Evolutionary conservation across 2,888 invertebrate genomes (phyloP), one percentile per base, ranked within the genome.

Genomic region (Tetragonisca angustula): DNA sequence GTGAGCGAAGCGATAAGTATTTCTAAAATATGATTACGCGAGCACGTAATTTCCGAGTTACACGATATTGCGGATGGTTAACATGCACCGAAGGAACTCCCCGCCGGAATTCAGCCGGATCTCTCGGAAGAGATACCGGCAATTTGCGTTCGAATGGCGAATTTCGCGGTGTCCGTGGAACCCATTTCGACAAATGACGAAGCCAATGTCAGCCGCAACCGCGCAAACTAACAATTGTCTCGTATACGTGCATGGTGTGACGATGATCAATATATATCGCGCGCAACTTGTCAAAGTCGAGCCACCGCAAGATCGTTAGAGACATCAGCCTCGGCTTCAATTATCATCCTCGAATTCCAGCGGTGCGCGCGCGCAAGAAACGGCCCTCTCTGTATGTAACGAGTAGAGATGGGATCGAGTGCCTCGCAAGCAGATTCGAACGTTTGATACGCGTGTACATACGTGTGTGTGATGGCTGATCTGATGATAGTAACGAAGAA

Each of bases 271-370:
- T 72, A 72, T 67, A 67, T 61, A 84, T 85, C 76, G 80, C 77
- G 76, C 24, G 77, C 43, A 69, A 69, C 80, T 78, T 80, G 80
- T 84, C 80, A 80, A 77, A 80, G 77, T 75, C 80, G 81, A 78
- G 67, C 76, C 73, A 82, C 74, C 56, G 83, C 70, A 32, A n/a
- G 71, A 75, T 85, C 84, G 80, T 84, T 80, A 84, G 80, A 61
- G 77, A 77, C 79, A 85, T 80, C 80, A 71, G 71, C 72, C 62
- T 49, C 70, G 24, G 73, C 68, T 81, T 73, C 84, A 78, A 85
- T 84, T 84, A 85, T 84, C 81, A 85, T 81, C 81, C 81, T 67
- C 81, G 73, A 84, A 85, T 85, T 84, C 76, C 81, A 54, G 52
- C 49, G 70, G 17, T 69, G 65, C 68, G 77, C 56, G 72, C 59